phyloP scores from a whole-genome alignment of 1,140 invertebrate genomes.

The Drosophila nasuta region DNA sequence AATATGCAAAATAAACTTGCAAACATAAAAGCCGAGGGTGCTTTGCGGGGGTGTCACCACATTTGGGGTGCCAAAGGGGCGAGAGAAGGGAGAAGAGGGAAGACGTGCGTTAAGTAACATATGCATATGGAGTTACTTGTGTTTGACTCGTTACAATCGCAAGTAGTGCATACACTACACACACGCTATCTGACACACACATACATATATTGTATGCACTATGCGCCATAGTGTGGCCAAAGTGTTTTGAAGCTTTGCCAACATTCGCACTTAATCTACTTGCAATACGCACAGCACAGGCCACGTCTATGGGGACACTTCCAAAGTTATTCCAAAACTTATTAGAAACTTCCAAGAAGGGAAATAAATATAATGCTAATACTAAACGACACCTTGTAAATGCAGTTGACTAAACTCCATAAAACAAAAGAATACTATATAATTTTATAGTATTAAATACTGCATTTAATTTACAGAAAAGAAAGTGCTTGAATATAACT shows the following conservation, averaged over 20 bases:
- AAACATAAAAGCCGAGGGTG: constrained; percentile 23
- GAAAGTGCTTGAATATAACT: no score
- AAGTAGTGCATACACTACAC: no score
- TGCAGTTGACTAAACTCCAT: no score
- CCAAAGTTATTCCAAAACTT: background rate
- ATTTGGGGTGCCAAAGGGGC: background rate
- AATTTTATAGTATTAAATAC: no score
- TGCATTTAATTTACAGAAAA: no score
- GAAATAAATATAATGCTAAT: no score
- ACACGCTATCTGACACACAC: no score
- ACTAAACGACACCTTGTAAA: no score
- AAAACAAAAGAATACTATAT: no score
- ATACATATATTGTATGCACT: background rate
- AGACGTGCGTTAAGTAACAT: background rate
- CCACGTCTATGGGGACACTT: background rate
- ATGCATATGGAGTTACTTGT: constrained; percentile 21
- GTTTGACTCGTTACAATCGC: no score
- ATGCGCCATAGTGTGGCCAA: background rate
- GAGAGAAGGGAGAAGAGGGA: background rate
- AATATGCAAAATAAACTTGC: constrained; percentile 33
- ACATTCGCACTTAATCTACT: constrained; percentile 15
- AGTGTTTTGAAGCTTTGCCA: constrained; percentile 17
- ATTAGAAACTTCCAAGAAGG: no score
- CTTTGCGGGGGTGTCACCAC: background rate
- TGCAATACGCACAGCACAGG: background rate